Percentiles rank a stretch among this genome's conserved stretches.
phyloP scores from a whole-genome alignment of 2,888 invertebrate species.

The Tethea ocularis region DNA sequence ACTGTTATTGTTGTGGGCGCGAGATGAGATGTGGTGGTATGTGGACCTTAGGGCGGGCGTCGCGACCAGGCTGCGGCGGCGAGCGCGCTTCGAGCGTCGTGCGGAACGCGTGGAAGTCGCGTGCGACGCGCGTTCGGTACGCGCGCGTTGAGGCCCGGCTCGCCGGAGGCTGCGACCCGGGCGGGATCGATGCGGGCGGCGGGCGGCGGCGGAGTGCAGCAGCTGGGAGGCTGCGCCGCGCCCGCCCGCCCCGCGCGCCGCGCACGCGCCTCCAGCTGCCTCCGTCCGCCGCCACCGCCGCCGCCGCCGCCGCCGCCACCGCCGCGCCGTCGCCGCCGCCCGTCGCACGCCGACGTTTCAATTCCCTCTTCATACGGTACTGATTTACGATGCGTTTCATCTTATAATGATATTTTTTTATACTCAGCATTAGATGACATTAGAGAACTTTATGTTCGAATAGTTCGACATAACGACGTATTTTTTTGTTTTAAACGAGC shows the following conservation, averaged over 20 bases:
- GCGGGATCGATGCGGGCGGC: slow-evolving; percentile 81
- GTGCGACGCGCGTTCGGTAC: slow-evolving; percentile 57
- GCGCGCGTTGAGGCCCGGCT: slow-evolving; percentile 64
- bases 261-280: slow-evolving; percentile 35
- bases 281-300: slow-evolving; percentile 36
- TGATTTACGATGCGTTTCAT: slow-evolving; percentile 67
- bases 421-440: slow-evolving; percentile 4
- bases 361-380: slow-evolving; percentile 66
- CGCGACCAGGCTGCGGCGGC: slow-evolving; percentile 50
- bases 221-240: slow-evolving; percentile 75
- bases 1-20: slow-evolving; percentile 57
- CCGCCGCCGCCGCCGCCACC: slow-evolving; percentile 32
- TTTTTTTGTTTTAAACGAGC: background rate
- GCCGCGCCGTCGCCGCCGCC: slow-evolving; percentile 42
- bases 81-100: slow-evolving; percentile 51
- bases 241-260: slow-evolving; percentile 44
- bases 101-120: slow-evolving; percentile 57
- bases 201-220: slow-evolving; percentile 81
- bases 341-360: slow-evolving; percentile 56
- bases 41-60: slow-evolving; percentile 51
- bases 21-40: slow-evolving; percentile 67
- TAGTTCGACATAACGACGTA: too few relatives aligned
- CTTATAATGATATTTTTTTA: slow-evolving; percentile 28
- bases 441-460: too few relatives aligned
- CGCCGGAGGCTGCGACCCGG: slow-evolving; percentile 67